Evolutionary conservation across 2,888 invertebrate genomes (phyloP), one percentile per base, ranked within the genome.

Genomic region (Orthosia gracilis): DNA sequence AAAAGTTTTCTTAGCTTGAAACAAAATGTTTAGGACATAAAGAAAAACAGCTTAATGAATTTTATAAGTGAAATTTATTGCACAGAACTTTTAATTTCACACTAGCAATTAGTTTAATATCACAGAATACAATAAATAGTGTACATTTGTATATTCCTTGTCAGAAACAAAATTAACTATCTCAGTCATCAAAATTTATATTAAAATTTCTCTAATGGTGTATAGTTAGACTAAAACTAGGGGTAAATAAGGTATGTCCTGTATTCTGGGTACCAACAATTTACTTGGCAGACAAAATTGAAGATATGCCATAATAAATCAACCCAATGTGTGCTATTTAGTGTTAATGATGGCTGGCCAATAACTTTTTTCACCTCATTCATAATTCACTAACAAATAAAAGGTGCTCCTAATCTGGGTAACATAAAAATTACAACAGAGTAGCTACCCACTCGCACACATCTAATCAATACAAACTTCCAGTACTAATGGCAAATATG

Each of bases 81-180:
- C 80, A 85, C 78, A 83, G 70, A 82, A 73, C 64, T 78, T 78
- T 78, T 62, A 82, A 79, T 87, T 76, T 86, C 77, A 82, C 80
- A 76, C 66, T 58, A 79, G 61, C n/a, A 78, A 78, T 82, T 89
- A 88, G 85, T 85, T 86, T 91, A 91, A 91, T 91, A 91, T 91
- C 91, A 91, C 91, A 91, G 91, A 83, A 85, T 88, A 89, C 82
- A 85, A 88, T 82, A 74, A 76, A 83, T 82, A 77, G 82, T 67
- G 71, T 82, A 85, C 68, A 80, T 71, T 76, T 78, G 58, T 76
- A 77, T 75, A 80, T 75, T 83, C 58, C 15, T 77, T 78, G 58
- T 85, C 80, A 76, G 74, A 83, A 80, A 85, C 80, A 73, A 83
- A 80, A 78, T 78, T 71, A 78, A 76, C 80, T 76, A 83, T 82